These are phyloP conservation scores for Pemphigus obesinymphae DNA, from an alignment of 1,140 invertebrate species.

Conservation along the genomic window DNA sequence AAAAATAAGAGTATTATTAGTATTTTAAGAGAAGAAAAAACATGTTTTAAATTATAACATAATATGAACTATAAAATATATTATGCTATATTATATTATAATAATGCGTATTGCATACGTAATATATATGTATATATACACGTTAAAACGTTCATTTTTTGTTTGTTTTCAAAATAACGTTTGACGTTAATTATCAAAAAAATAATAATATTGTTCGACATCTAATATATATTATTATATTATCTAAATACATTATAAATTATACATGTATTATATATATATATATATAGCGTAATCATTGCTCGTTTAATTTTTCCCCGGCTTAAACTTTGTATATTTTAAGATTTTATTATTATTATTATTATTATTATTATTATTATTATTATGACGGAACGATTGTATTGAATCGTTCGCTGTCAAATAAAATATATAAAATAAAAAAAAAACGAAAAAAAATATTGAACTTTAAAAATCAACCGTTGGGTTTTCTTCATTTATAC, in stretches of 20 bases:
- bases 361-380: slow-evolving; percentile 17
- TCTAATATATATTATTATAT: no score
- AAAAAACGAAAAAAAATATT: slow-evolving; percentile 26
- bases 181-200: no score
- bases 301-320: slow-evolving; percentile 15
- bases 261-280: not conserved
- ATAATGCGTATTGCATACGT: no score
- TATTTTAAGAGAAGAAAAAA: slow-evolving; percentile 8
- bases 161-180: no score
- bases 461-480: slow-evolving; percentile 2
- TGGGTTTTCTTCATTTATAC: not conserved
- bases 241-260: not conserved
- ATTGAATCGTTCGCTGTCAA: not conserved
- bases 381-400: slow-evolving; percentile 2
- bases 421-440: not conserved
- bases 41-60: no score
- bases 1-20: slow-evolving; percentile 35
- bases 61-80: no score
- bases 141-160: no score
- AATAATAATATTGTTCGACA: no score
- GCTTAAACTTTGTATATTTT: slow-evolving; percentile 41
- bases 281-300: not conserved
- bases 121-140: no score
- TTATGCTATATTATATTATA: no score
- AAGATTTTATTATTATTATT: slow-evolving; percentile 35